phyloP scores from a whole-genome alignment of 2,797 vertebrate genomes.

The Pyrocephalus nanus region DNA sequence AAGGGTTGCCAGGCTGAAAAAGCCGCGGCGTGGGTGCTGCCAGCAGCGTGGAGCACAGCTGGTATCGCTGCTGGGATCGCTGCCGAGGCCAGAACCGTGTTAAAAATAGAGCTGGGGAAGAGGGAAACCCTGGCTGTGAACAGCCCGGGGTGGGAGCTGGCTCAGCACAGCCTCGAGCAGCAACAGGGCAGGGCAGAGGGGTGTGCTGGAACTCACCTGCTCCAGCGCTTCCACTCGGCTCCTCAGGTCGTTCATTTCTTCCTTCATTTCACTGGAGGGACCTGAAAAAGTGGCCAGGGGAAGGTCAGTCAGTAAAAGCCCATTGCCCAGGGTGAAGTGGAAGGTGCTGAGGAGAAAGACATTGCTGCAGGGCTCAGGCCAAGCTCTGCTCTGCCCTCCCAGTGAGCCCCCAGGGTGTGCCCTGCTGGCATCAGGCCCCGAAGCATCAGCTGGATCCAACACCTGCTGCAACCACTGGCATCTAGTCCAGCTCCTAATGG shows the following conservation, averaged over 20 bases:
- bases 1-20: not conserved
- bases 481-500: not conserved
- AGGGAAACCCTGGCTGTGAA: constrained; percentile 18
- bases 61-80: not conserved
- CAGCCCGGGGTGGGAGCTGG: not conserved
- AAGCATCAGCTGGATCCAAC: not conserved
- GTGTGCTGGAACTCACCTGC: constrained; percentile 76
- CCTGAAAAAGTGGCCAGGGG: constrained; percentile 46
- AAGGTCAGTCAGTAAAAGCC: not conserved
- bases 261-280: constrained; percentile 72
- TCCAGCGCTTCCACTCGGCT: constrained; percentile 87
- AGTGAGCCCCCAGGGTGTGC: not conserved
- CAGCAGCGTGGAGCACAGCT: not conserved
- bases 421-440: fast-evolving
- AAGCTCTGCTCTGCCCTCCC: not conserved
- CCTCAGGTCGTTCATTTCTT: constrained; percentile 84
- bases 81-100: not conserved
- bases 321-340: not conserved
- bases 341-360: not conserved
- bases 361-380: not conserved
- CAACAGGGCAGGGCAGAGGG: not conserved
- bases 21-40: not conserved
- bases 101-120: not conserved
- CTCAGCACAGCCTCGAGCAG: fast-evolving
- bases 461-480: not conserved